Percentiles rank a stretch among this genome's conserved stretches.
Conservation (phyloP, 2,113 vertebrate genomes). For the Podiceps cristatus region DNA sequence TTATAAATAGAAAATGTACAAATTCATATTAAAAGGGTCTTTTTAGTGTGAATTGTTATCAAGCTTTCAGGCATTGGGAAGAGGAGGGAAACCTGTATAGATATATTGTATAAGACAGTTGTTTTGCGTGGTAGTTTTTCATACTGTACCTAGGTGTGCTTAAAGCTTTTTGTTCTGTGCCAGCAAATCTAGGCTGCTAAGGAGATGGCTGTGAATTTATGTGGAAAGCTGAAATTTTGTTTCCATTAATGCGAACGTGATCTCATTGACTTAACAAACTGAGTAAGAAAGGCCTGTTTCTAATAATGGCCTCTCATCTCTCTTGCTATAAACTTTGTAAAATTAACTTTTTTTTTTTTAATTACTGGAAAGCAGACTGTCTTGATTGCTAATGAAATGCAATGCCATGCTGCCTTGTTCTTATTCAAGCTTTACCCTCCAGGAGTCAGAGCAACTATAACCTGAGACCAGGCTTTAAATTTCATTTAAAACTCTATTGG, state of each 20-base stretch:
- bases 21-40: background rate
- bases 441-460: slow-evolving; percentile 27
- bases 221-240: background rate
- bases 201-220: background rate
- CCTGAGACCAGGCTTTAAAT: slow-evolving; percentile 60
- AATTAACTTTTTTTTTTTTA: slow-evolving; percentile 53
- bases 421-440: slow-evolving; percentile 49
- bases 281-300: background rate
- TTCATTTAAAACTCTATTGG: slow-evolving; percentile 54
- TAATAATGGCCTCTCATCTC: slow-evolving; percentile 38
- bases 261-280: slow-evolving; percentile 22
- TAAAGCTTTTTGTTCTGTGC: background rate
- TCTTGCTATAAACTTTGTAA: slow-evolving; percentile 51
- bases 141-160: background rate
- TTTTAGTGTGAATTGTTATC: background rate
- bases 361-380: slow-evolving; percentile 47
- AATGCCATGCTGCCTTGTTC: slow-evolving; percentile 43
- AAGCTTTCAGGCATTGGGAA: background rate
- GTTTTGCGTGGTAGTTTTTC: background rate
- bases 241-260: background rate
- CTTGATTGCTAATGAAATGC: slow-evolving; percentile 62
- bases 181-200: background rate
- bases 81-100: background rate
- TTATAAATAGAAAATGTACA: background rate
- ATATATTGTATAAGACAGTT: background rate